Conservation (phyloP, 2,888 invertebrate genomes). For the Campoletis raptor region DNA sequence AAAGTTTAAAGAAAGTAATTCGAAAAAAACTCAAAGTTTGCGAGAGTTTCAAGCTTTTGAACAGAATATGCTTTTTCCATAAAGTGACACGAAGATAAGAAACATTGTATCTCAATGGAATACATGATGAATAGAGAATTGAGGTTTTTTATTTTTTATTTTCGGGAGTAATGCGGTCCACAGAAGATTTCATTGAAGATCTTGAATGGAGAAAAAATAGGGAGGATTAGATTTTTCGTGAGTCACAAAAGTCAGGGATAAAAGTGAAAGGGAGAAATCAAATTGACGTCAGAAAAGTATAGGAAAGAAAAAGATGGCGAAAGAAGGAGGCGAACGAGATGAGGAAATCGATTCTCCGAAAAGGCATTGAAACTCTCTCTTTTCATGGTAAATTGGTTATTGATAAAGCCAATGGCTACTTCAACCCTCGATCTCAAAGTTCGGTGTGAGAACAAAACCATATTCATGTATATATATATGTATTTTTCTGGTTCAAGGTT, state of each 20-base stretch:
- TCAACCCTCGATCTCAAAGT: slow-evolving; percentile 37
- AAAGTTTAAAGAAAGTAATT: neutral
- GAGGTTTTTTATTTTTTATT: slow-evolving; percentile 1
- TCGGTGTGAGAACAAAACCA: slow-evolving; percentile 29
- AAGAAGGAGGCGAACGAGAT: slow-evolving; percentile 26
- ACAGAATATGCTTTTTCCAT: neutral
- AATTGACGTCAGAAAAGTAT: slow-evolving; percentile 1
- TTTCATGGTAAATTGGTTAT: slow-evolving; percentile 62
- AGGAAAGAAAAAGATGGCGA: neutral
- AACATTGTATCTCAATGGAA: slow-evolving; percentile 13
- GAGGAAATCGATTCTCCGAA: slow-evolving; percentile 43
- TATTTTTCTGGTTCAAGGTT: neutral
- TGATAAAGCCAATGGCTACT: slow-evolving; percentile 48
- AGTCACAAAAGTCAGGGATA: slow-evolving; percentile 39
- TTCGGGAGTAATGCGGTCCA: slow-evolving; percentile 1
- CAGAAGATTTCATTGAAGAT: slow-evolving; percentile 14
- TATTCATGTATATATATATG: slow-evolving; percentile 6
- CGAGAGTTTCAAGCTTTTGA: neutral
- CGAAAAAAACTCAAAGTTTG: too few species aligned
- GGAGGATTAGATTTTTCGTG: slow-evolving; percentile 58
- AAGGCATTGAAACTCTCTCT: slow-evolving; percentile 25
- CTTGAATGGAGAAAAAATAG: slow-evolving; percentile 13
- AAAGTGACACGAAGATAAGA: neutral
- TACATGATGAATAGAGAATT: slow-evolving; percentile 12
- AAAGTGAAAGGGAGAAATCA: neutral